Conservation (phyloP, 2,113 vertebrate species). For the Casuarius casuarius region DNA sequence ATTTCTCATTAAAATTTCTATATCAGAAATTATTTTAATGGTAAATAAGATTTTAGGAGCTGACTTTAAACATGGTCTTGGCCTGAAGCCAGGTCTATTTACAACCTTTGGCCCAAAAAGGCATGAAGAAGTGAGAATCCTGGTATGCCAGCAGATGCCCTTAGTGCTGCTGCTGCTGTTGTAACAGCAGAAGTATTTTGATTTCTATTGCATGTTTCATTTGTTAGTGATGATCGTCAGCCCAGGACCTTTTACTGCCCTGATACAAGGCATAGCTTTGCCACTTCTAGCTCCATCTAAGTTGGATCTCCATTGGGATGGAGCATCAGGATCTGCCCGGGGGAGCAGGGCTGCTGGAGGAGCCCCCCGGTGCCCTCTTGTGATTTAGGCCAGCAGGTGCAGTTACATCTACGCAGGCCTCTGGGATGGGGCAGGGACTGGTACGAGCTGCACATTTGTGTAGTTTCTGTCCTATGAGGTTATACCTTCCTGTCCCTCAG, state of each 20-base stretch:
- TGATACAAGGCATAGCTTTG: background rate
- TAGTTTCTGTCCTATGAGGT: background rate
- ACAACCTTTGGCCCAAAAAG: background rate
- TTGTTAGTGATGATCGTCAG: background rate
- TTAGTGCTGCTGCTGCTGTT: background rate
- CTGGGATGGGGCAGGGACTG: background rate
- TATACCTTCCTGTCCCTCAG: background rate
- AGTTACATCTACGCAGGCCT: background rate
- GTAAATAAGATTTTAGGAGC: background rate
- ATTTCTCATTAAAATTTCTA: background rate
- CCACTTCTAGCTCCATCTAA: too few relatives aligned
- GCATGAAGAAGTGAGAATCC: background rate
- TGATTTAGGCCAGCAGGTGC: background rate
- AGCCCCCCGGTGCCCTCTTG: background rate
- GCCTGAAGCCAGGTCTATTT: background rate
- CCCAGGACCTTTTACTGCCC: accelerated
- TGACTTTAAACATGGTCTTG: background rate
- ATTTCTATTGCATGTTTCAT: background rate
- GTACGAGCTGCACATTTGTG: accelerated
- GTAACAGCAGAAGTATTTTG: background rate
- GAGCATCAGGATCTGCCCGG: background rate
- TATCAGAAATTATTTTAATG: background rate
- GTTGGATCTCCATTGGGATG: background rate
- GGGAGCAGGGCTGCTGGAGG: background rate
- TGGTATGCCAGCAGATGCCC: background rate